A percentile compares a stretch with the other conserved stretches of the same genome.
Evolutionary conservation across 2,888 invertebrate genomes (phyloP).

Genomic region (Maniola hyperantus): DNA sequence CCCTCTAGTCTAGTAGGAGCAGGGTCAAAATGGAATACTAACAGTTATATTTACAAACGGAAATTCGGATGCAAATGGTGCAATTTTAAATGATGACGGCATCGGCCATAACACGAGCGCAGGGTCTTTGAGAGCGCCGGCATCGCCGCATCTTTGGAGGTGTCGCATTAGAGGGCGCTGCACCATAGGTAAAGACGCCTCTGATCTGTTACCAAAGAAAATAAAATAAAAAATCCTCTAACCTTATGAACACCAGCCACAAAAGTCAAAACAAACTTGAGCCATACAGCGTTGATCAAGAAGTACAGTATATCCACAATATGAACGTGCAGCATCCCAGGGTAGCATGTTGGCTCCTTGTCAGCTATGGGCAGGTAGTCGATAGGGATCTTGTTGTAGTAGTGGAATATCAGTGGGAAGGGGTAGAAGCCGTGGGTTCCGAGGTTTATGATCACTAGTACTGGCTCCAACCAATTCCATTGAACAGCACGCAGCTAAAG

Average conservation of each 20-base stretch:
- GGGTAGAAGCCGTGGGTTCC: constrained; percentile 72
- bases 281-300: constrained; percentile 64
- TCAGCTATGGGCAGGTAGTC: constrained; percentile 48
- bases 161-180: too few relatives aligned
- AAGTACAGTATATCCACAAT: constrained; percentile 60
- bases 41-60: too few relatives aligned
- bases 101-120: too few relatives aligned
- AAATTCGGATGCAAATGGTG: too few relatives aligned
- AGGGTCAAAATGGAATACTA: too few relatives aligned
- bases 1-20: too few relatives aligned
- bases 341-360: constrained; percentile 55
- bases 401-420: constrained; percentile 56
- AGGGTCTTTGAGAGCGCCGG: too few relatives aligned
- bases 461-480: constrained; percentile 57
- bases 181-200: too few relatives aligned
- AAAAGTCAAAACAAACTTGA: constrained; percentile 59
- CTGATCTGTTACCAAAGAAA: too few relatives aligned
- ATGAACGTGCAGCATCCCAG: constrained; percentile 64
- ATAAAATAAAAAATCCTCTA: constrained; percentile 28
- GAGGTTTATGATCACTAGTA: constrained; percentile 59
- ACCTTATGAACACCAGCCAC: constrained; percentile 62
- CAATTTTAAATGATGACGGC: too few relatives aligned
- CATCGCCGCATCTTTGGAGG: too few relatives aligned
- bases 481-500: constrained; percentile 50
- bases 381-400: constrained; percentile 50